Conservation (phyloP, 2,113 vertebrate genomes). For the Labrus mixtus region DNA sequence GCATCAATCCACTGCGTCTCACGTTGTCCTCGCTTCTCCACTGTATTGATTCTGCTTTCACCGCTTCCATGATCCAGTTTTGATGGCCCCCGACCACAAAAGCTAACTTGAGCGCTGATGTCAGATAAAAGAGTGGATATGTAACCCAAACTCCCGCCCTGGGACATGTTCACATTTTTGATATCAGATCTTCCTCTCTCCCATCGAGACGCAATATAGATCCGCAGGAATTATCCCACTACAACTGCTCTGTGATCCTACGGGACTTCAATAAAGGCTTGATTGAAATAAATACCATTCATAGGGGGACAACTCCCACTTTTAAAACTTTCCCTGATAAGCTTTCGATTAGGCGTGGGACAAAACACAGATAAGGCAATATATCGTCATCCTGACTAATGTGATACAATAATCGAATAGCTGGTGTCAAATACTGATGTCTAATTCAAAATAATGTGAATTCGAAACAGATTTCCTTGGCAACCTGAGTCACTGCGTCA, state of each 20-base stretch:
- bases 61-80: slow-evolving; percentile 61
- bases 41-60: slow-evolving; percentile 73
- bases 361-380: no score
- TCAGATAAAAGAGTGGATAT: slow-evolving; percentile 76
- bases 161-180: slow-evolving; percentile 76
- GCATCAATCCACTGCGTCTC: slow-evolving; percentile 70
- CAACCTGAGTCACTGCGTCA: no score
- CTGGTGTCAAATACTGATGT: no score
- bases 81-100: slow-evolving; percentile 73
- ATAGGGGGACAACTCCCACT: slow-evolving; percentile 12
- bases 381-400: no score
- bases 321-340: slow-evolving; percentile 48
- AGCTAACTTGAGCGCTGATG: slow-evolving; percentile 75
- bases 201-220: slow-evolving; percentile 73
- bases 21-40: slow-evolving; percentile 51
- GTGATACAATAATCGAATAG: no score
- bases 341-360: slow-evolving; percentile 9
- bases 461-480: no score
- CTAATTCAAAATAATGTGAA: no score
- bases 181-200: slow-evolving; percentile 61
- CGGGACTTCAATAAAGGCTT: slow-evolving; percentile 66
- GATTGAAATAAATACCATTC: slow-evolving; percentile 65
- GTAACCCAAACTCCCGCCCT: slow-evolving; percentile 73
- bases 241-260: slow-evolving; percentile 44
- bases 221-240: slow-evolving; percentile 60